Percentiles rank a stretch among this genome's conserved stretches.
These are phyloP conservation scores for Exocentrus adspersus DNA, from an alignment of 2,888 invertebrate species.

Conservation along the genomic window DNA sequence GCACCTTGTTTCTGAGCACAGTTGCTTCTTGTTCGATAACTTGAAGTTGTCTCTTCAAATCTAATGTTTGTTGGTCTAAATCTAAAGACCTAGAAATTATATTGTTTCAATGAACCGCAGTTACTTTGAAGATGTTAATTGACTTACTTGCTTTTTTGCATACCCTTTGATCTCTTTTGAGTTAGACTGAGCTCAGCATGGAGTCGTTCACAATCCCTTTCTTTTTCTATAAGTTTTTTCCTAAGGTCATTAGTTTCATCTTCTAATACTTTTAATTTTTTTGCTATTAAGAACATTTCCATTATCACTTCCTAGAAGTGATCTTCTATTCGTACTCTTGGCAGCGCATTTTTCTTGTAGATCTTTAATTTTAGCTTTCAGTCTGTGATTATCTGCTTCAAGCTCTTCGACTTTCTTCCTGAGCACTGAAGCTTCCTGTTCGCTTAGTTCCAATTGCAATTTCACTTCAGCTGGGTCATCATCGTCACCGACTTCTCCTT, in stretches of 20 bases:
- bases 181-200: slow-evolving; percentile 75
- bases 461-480: slow-evolving; percentile 87
- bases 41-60: slow-evolving; percentile 79
- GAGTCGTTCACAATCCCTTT: slow-evolving; percentile 80
- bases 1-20: slow-evolving; percentile 74
- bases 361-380: slow-evolving; percentile 80
- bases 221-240: slow-evolving; percentile 83
- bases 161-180: slow-evolving; percentile 70
- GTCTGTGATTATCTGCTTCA: slow-evolving; percentile 80
- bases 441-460: slow-evolving; percentile 86
- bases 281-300: slow-evolving; percentile 70
- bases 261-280: slow-evolving; percentile 75
- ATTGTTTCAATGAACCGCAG: slow-evolving; percentile 15
- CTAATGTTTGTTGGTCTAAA: slow-evolving; percentile 72
- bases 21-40: slow-evolving; percentile 81
- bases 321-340: slow-evolving; percentile 56
- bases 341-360: slow-evolving; percentile 76
- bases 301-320: slow-evolving; percentile 45
- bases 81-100: slow-evolving; percentile 68
- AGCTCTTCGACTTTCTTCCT: slow-evolving; percentile 85
- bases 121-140: slow-evolving; percentile 15
- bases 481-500: slow-evolving; percentile 79
- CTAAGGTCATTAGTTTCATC: slow-evolving; percentile 79
- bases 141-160: slow-evolving; percentile 73
- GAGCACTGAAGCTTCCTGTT: slow-evolving; percentile 87